Evolutionary conservation across 1,140 invertebrate species (phyloP).

Genomic region (Solen grandis): DNA sequence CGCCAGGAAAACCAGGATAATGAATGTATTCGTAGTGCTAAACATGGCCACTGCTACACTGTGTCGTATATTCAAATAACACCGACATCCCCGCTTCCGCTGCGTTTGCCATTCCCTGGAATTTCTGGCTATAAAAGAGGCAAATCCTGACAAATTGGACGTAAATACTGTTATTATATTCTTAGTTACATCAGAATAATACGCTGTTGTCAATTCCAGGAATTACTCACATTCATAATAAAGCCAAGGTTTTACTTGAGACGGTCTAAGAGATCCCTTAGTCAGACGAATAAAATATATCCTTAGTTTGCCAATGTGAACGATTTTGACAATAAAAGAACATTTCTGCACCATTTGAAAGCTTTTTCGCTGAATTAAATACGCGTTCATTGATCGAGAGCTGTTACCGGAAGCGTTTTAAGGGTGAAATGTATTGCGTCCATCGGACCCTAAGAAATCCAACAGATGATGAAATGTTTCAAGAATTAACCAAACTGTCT

Average conservation of each 20-base stretch:
- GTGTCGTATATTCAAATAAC: constrained; percentile 50
- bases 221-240: constrained; percentile 38
- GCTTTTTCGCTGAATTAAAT: too few species aligned
- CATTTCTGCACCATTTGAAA: too few species aligned
- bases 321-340: too few species aligned
- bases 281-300: constrained; percentile 42
- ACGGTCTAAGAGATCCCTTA: constrained; percentile 18
- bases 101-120: not conserved
- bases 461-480: too few species aligned
- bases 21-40: too few species aligned
- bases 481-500: too few species aligned
- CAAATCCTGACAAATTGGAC: constrained; percentile 35
- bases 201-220: constrained; percentile 4
- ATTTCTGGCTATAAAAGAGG: constrained; percentile 5
- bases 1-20: too few species aligned
- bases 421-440: too few species aligned
- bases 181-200: constrained; percentile 36
- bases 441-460: too few species aligned
- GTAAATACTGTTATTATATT: constrained; percentile 39
- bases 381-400: too few species aligned
- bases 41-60: constrained; percentile 10
- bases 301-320: too few species aligned
- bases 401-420: too few species aligned
- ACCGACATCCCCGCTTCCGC: constrained; percentile 15
- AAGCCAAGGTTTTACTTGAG: constrained; percentile 41